A percentile compares a stretch with the other conserved stretches of the same genome.
Evolutionary conservation across 2,113 vertebrate species (phyloP).

Genomic region (Ciconia boyciana): DNA sequence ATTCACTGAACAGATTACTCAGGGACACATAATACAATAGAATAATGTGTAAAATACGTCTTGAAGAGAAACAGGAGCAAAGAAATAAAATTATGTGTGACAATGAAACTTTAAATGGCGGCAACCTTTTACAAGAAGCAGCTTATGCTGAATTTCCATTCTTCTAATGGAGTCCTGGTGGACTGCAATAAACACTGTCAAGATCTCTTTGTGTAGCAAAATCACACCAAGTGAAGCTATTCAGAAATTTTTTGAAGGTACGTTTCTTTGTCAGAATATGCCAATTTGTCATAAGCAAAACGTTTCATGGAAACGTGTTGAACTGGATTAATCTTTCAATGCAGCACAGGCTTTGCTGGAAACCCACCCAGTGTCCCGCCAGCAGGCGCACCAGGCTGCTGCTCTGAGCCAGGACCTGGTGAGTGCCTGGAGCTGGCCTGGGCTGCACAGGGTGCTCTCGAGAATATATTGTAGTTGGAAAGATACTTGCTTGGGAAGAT

Average conservation of each 20-base stretch:
- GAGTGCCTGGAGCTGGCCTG: accelerated
- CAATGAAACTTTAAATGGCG: not conserved
- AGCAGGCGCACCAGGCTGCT: not conserved
- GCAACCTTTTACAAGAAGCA: not conserved
- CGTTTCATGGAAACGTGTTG: accelerated
- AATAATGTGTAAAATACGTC: not conserved
- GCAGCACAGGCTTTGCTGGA: not conserved
- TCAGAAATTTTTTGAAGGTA: not conserved
- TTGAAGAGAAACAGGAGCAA: not conserved
- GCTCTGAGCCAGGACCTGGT: not conserved
- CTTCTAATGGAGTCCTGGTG: not conserved
- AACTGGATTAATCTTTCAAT: not conserved
- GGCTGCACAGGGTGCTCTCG: accelerated
- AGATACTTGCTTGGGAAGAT: not conserved
- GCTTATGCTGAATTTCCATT: not conserved
- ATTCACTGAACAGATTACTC: not conserved
- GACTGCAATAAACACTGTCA: not conserved
- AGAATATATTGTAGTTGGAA: not conserved
- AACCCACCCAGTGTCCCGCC: accelerated
- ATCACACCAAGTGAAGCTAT: not conserved
- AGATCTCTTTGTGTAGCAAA: not conserved
- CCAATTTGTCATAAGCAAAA: not conserved
- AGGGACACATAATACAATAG: not conserved
- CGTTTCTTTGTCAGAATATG: not conserved
- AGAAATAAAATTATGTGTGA: not conserved